phyloP scores from a whole-genome alignment of 2,113 vertebrate species.

The Myotis yumanensis region DNA sequence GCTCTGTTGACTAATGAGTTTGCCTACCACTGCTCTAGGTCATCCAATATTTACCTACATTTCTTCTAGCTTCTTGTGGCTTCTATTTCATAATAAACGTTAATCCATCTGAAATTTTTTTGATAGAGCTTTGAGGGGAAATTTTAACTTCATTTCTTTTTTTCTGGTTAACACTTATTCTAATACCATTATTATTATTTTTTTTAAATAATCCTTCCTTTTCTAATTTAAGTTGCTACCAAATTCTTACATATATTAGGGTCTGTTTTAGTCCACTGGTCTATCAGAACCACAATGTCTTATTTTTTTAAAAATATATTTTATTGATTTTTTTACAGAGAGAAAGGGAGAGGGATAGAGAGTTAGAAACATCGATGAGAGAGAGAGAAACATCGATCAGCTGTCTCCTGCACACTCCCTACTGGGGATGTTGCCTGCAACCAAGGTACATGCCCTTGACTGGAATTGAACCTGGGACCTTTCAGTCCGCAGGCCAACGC shows the following conservation, averaged over 20 bases:
- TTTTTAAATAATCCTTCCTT: background rate
- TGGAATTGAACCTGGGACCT: no score
- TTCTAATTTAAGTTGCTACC: background rate
- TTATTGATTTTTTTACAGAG: no score
- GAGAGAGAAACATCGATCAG: no score
- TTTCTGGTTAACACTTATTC: constrained; percentile 25
- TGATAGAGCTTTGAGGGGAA: background rate
- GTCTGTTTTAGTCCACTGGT: background rate
- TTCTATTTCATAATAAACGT: constrained; percentile 32
- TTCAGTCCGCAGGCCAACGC: no score
- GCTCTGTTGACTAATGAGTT: no score
- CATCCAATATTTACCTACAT: background rate
- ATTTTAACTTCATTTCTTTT: constrained; percentile 36
- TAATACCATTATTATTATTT: background rate
- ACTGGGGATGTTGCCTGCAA: no score
- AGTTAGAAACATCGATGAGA: no score
- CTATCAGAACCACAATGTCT: background rate
- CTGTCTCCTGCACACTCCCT: no score
- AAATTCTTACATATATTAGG: background rate
- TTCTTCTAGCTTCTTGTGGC: background rate
- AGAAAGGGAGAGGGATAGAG: no score
- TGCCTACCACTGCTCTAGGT: background rate
- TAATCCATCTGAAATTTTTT: background rate
- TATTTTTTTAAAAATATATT: background rate
- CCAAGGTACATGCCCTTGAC: no score